Percentiles rank a stretch among this genome's conserved stretches.
Evolutionary conservation across 2,888 invertebrate genomes (phyloP).

Genomic region (Eristalis pertinax): DNA sequence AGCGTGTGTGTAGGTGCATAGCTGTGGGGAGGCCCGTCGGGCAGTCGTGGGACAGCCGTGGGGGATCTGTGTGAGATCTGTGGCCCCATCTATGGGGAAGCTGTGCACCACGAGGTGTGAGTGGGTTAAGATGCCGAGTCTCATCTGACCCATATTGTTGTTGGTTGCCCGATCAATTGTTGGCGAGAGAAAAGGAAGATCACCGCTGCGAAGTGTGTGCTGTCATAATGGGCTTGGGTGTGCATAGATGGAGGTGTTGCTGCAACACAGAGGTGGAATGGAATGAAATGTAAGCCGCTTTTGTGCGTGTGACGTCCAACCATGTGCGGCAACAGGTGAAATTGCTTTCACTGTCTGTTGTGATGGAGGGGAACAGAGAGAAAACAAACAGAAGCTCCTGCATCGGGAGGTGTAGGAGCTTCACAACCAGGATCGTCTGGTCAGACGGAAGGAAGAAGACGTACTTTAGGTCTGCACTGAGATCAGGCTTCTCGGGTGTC

Average conservation of each 20-base stretch:
- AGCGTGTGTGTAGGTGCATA: constrained; percentile 27
- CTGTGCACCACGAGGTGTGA: background rate
- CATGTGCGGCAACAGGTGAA: background rate
- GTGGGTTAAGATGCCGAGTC: background rate
- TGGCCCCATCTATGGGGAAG: no score
- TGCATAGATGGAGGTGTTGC: background rate
- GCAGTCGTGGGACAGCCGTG: background rate
- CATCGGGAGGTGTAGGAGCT: no score
- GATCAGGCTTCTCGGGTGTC: no score
- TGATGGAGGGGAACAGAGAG: background rate
- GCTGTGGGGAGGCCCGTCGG: background rate
- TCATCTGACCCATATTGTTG: constrained; percentile 25
- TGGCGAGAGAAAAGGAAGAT: background rate
- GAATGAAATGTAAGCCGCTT: background rate
- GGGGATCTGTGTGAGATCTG: background rate
- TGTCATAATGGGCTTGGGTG: background rate
- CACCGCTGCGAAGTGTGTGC: background rate
- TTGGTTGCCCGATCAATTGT: background rate
- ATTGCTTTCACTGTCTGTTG: background rate
- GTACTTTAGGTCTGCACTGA: no score
- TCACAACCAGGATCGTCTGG: no score
- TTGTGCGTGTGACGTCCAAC: background rate
- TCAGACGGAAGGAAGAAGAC: no score
- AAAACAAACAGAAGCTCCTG: background rate
- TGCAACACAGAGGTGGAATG: background rate